Evolutionary conservation across 2,797 vertebrate genomes (phyloP).

Genomic region (Chelon auratus): DNA sequence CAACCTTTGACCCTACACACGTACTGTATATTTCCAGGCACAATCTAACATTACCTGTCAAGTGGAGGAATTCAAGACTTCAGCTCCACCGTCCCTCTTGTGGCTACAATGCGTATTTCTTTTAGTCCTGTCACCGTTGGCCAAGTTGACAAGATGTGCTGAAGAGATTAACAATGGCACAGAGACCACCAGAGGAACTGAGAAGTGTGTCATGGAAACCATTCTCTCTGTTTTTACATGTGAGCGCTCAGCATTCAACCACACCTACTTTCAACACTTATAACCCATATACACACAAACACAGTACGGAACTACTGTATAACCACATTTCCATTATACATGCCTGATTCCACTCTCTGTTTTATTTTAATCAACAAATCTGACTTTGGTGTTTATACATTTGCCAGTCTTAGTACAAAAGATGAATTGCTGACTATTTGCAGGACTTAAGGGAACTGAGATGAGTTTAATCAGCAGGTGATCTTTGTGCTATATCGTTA

Average conservation of each 20-base stretch:
- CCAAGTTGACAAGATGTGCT: neutral
- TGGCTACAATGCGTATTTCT: conserved; percentile 36
- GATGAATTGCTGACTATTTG: neutral
- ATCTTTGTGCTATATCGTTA: neutral
- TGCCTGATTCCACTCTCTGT: no score
- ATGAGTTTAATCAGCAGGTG: neutral
- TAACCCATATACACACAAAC: neutral
- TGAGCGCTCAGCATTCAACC: neutral
- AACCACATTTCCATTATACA: neutral
- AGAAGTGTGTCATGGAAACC: conserved; percentile 52
- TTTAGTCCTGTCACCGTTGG: neutral
- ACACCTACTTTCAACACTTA: neutral
- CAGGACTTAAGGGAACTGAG: neutral
- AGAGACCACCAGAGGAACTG: conserved; percentile 47
- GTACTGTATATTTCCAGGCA: neutral
- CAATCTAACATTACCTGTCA: neutral
- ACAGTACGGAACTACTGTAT: neutral
- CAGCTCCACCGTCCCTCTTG: conserved; percentile 37
- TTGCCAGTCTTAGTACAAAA: neutral
- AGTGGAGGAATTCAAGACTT: neutral
- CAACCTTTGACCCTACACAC: neutral
- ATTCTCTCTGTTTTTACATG: neutral
- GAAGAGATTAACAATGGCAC: neutral
- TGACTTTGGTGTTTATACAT: neutral
- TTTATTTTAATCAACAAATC: neutral